A percentile compares a stretch with the other conserved stretches of the same genome.
phyloP scores from a whole-genome alignment of 2,797 vertebrate genomes.

The Mus spretus region DNA sequence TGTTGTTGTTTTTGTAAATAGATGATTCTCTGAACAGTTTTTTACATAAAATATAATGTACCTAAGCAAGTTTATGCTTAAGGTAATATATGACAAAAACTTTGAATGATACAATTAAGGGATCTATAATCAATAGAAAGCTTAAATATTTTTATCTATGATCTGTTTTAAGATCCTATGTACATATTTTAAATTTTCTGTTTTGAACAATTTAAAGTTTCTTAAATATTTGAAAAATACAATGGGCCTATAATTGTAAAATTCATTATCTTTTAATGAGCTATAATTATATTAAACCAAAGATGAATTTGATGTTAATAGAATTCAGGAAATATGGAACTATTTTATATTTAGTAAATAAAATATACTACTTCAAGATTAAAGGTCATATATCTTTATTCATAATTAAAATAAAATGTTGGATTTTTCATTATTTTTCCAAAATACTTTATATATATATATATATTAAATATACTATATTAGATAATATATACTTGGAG shows the following conservation, averaged over 20 bases:
- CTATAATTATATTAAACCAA: conserved; percentile 13
- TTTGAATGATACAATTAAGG: not conserved
- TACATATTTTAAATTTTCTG: not conserved
- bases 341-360: not conserved
- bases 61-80: not conserved
- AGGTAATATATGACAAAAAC: not conserved
- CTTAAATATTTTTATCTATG: not conserved
- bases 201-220: conserved; percentile 30
- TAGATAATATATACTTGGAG: not conserved
- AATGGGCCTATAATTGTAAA: not conserved
- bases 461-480: not conserved
- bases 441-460: not conserved
- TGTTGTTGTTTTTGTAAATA: not conserved
- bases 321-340: not conserved
- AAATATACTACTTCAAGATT: not conserved
- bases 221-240: conserved; percentile 35
- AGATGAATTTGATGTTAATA: not conserved
- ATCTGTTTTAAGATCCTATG: not conserved
- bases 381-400: not conserved
- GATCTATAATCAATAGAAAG: not conserved
- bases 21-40: not conserved
- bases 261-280: not conserved
- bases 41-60: not conserved
- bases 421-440: not conserved
- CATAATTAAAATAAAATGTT: not conserved